phyloP scores from a whole-genome alignment of 2,113 vertebrate species.

The Brachypteracias leptosomus region DNA sequence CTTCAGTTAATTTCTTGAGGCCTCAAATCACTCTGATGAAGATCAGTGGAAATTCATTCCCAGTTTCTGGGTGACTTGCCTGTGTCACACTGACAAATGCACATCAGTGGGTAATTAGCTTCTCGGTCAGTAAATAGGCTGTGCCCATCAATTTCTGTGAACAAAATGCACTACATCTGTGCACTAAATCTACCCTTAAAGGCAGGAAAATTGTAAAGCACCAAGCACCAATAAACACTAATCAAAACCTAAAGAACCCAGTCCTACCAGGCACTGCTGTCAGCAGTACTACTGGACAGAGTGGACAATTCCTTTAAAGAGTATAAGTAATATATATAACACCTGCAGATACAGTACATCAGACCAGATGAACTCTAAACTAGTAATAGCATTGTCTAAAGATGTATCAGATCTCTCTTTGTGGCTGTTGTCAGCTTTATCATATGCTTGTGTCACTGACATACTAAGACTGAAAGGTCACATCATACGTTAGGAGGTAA shows the following conservation, averaged over 20 bases:
- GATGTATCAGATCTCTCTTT: background rate
- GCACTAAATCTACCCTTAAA: background rate
- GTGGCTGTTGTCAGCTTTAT: background rate
- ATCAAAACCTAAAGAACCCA: background rate
- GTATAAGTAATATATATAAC: background rate
- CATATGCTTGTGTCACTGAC: background rate
- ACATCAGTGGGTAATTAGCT: background rate
- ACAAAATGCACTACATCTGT: background rate
- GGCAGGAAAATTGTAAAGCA: background rate
- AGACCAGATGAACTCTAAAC: background rate
- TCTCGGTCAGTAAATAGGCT: background rate
- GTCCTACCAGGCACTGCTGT: background rate
- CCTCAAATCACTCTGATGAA: background rate
- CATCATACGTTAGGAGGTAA: constrained; percentile 71
- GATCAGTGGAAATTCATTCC: background rate
- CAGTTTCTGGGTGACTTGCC: background rate
- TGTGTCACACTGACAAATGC: constrained; percentile 4
- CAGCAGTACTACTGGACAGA: background rate
- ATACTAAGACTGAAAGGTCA: constrained; percentile 18
- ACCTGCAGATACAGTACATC: background rate
- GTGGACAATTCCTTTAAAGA: background rate
- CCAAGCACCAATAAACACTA: background rate
- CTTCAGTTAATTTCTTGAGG: background rate
- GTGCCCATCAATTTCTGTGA: background rate
- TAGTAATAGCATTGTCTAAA: background rate